A percentile compares a stretch with the other conserved stretches of the same genome.
These are phyloP conservation scores for Nannoperca obscura DNA, from an alignment of 2,797 vertebrate species.

Conservation along the genomic window DNA sequence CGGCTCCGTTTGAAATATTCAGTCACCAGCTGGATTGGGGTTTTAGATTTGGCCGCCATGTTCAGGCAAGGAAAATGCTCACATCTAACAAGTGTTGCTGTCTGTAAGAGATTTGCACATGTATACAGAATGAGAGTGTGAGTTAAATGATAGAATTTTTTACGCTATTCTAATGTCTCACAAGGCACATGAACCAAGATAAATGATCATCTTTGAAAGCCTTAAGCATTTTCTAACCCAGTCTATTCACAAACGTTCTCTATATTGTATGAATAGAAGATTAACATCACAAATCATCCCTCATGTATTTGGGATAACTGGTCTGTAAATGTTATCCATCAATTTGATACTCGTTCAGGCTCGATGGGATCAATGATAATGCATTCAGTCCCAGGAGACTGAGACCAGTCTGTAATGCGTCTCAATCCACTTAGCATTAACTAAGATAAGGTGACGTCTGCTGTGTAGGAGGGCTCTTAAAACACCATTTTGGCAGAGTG, in stretches of 20 bases:
- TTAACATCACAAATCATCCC: slow-evolving; percentile 15
- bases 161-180: not conserved
- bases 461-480: slow-evolving; percentile 3
- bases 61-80: not conserved
- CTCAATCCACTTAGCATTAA: slow-evolving; percentile 67
- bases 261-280: slow-evolving; percentile 3
- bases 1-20: slow-evolving; percentile 5
- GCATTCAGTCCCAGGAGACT: slow-evolving; percentile 35
- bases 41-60: slow-evolving; percentile 2
- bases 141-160: not conserved
- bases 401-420: slow-evolving; percentile 40
- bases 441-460: slow-evolving; percentile 30
- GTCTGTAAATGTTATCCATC: slow-evolving; percentile 40
- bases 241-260: not conserved
- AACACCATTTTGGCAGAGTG: slow-evolving; percentile 20
- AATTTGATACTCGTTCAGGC: slow-evolving; percentile 31
- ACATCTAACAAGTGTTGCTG: not conserved
- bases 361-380: slow-evolving; percentile 29
- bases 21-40: slow-evolving; percentile 1
- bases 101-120: too few relatives aligned
- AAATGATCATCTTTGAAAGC: not conserved
- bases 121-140: not conserved
- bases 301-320: slow-evolving; percentile 24
- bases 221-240: not conserved
- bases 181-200: not conserved